A percentile compares a stretch with the other conserved stretches of the same genome.
phyloP scores from a whole-genome alignment of 2,888 invertebrate species.

The Carpatolechia fugitivella region DNA sequence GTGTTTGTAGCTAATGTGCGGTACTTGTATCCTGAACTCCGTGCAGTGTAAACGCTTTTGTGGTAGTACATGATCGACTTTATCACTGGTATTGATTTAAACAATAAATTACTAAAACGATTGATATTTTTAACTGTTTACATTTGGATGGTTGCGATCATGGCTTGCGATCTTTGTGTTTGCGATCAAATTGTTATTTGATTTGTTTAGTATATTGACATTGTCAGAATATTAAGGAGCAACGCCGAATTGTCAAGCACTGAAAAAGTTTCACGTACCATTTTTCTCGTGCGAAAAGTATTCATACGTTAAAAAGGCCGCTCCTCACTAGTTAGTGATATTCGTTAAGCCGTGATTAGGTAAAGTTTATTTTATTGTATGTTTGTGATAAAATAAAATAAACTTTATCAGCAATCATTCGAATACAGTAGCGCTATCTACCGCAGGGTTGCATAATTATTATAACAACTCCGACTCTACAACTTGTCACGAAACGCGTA shows the following conservation, averaged over 20 bases:
- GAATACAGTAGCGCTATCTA: not conserved
- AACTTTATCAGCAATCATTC: too few species aligned
- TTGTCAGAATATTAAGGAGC: too few species aligned
- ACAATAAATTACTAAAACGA: not conserved
- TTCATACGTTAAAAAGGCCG: too few species aligned
- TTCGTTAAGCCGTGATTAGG: too few species aligned
- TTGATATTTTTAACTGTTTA: not conserved
- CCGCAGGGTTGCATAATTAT: not conserved
- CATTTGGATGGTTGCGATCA: too few species aligned
- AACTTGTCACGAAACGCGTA: not conserved
- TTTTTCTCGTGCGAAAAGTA: too few species aligned
- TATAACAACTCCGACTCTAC: not conserved
- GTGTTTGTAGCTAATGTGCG: conserved; percentile 64
- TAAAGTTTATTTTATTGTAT: too few species aligned
- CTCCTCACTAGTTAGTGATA: too few species aligned
- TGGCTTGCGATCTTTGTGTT: too few species aligned
- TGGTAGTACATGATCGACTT: conserved; percentile 54
- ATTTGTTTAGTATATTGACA: not conserved
- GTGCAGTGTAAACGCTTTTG: conserved; percentile 58
- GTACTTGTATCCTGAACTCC: conserved; percentile 63
- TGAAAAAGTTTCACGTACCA: too few species aligned
- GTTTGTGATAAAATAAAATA: too few species aligned
- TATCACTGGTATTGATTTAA: not conserved
- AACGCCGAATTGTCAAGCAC: not conserved
- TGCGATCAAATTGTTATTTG: too few species aligned